Evolutionary conservation across 2,888 invertebrate species (phyloP).

Genomic region (Athripsodes cinereus): DNA sequence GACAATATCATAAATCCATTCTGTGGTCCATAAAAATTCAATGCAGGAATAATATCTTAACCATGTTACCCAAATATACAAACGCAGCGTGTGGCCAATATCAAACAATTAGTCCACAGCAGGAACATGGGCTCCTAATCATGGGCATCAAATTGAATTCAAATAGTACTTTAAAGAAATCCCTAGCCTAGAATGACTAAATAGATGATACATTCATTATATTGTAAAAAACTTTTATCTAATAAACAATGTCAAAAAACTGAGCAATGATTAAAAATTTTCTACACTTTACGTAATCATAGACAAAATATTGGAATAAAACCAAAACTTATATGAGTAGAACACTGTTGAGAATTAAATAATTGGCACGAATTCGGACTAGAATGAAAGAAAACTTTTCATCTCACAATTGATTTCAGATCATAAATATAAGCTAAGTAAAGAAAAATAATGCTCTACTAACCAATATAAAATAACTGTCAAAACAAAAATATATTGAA

Average conservation of each 20-base stretch:
- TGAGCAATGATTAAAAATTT: slow-evolving; percentile 24
- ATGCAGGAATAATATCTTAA: not conserved
- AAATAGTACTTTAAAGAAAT: too few relatives aligned
- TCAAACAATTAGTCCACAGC: too few relatives aligned
- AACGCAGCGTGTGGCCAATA: too few relatives aligned
- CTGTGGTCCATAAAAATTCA: slow-evolving; percentile 4
- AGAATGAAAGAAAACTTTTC: not conserved
- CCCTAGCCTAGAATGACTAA: too few relatives aligned
- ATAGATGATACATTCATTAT: too few relatives aligned
- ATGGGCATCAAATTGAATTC: too few relatives aligned
- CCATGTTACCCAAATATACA: not conserved
- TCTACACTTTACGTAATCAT: slow-evolving; percentile 1
- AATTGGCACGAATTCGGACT: not conserved
- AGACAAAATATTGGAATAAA: not conserved
- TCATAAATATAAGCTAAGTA: too few relatives aligned
- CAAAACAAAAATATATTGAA: too few relatives aligned
- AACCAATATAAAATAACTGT: not conserved
- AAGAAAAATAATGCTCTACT: too few relatives aligned
- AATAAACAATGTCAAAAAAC: slow-evolving; percentile 4
- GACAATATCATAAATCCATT: not conserved
- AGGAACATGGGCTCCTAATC: too few relatives aligned
- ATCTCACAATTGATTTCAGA: too few relatives aligned
- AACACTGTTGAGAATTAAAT: not conserved
- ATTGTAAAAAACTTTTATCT: not conserved
- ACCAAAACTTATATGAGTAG: not conserved